Percentiles rank a stretch among this genome's conserved stretches.
Conservation (phyloP, 2,113 vertebrate species). For the Casuarius casuarius region DNA sequence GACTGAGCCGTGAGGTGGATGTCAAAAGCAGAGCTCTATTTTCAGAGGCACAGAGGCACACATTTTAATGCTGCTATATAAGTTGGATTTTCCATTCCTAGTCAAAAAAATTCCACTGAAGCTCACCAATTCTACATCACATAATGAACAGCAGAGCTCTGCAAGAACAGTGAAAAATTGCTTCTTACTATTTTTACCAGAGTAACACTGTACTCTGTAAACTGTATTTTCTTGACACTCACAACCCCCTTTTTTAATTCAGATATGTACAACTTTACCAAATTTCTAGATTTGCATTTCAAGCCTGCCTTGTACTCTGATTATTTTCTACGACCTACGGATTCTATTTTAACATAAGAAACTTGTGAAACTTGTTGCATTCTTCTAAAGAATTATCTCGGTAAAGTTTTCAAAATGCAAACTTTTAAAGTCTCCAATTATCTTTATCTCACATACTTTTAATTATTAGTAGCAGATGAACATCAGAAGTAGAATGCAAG, state of each 20-base stretch:
- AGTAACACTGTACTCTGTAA: neutral
- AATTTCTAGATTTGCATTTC: neutral
- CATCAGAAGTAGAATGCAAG: neutral
- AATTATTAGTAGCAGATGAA: neutral
- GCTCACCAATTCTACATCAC: neutral
- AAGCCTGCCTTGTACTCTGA: neutral
- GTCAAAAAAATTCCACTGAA: neutral
- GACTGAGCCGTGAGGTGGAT: conserved; percentile 71
- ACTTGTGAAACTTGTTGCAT: neutral
- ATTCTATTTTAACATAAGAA: neutral
- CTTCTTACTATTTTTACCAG: neutral
- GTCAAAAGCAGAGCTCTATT: conserved; percentile 57
- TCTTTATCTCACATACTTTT: neutral
- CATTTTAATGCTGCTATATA: conserved; percentile 43
- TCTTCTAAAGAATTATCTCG: neutral
- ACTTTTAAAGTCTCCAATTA: neutral
- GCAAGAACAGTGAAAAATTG: neutral
- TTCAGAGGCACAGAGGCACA: conserved; percentile 29
- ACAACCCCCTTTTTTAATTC: neutral
- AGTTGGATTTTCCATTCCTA: neutral
- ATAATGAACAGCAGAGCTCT: neutral
- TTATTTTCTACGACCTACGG: neutral
- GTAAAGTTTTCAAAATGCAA: neutral
- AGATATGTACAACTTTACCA: neutral
- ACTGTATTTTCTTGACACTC: neutral